Evolutionary conservation across 1,140 invertebrate genomes (phyloP), one percentile per base, ranked within the genome.

Genomic region (Tyrophagus putrescentiae): DNA sequence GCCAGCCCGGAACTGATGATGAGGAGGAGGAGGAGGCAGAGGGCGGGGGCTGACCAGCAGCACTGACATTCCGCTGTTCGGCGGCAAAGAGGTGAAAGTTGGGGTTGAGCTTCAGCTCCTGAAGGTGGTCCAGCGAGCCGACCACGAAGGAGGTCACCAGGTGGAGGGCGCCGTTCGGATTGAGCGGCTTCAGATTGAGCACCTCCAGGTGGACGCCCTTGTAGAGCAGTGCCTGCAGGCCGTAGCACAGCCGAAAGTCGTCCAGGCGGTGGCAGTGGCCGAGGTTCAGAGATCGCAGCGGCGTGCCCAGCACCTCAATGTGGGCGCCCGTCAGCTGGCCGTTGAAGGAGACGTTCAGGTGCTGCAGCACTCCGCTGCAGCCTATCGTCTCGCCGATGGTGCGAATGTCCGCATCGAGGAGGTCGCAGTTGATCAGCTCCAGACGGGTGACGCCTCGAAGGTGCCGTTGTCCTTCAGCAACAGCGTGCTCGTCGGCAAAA

Each of bases 341-440:
- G 39, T 54, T 54, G 3, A 27, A 27, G 7, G 52, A 54, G 9
- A 54, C 13, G 39, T 54, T 54, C 27, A 54, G 25, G 39, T 54
- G 25, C 25, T 32, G 31, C 11, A 54, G 13, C n/a, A n/a, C n/a
- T n/a, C n/a, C n/a, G 21, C 39, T 31, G 2, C n/a, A n/a, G n/a
- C 1, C 1, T 13, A 54, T 7, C 32, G 32, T 27, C 1, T 31
- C 3, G n/a, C 16, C 25, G 27, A 54, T 54, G 18, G n/a, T 7
- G n/a, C 28, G 25, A 31, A 54, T 27, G 39, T 27, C 2, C 27
- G 32, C 52, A 54, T 54, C 52, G 39, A 3, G n/a, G 39, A 54
- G 32, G 3, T 27, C 52, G 11, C 13, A 18, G 13, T 54, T 54
- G 27, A 54, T 54, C n/a, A 54, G 3, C 39, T 32, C 28, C 25